Evolutionary conservation across 2,797 vertebrate species (phyloP).

Genomic region (Schizopygopsis malacanthus): DNA sequence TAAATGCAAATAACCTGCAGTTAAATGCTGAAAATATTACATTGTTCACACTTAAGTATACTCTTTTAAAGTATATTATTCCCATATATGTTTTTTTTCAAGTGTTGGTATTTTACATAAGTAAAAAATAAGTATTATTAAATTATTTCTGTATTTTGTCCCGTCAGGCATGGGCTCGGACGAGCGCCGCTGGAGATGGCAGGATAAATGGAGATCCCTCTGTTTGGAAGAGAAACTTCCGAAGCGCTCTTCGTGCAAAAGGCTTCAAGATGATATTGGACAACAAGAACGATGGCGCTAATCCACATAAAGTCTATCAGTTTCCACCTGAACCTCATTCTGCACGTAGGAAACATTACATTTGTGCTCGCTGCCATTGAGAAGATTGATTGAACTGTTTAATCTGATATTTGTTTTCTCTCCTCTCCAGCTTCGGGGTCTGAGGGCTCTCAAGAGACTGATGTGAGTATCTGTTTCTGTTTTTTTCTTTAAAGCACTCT

Average conservation of each 20-base stretch:
- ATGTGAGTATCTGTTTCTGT: constrained; percentile 32
- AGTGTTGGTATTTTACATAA: not conserved
- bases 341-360: constrained; percentile 63
- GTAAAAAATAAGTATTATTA: not conserved
- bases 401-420: not conserved
- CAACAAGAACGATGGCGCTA: constrained; percentile 77
- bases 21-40: not conserved
- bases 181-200: constrained; percentile 74
- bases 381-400: not conserved
- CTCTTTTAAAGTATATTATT: not conserved
- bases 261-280: constrained; percentile 73
- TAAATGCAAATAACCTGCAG: not conserved
- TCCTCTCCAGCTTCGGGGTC: not conserved
- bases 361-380: not conserved
- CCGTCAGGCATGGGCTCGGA: constrained; percentile 86
- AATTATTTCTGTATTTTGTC: not conserved
- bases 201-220: constrained; percentile 73
- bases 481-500: not conserved
- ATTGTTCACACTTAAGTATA: not conserved
- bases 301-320: constrained; percentile 86
- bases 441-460: constrained; percentile 31
- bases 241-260: constrained; percentile 85
- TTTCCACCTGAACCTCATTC: constrained; percentile 68
- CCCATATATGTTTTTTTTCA: no score
- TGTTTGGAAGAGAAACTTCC: constrained; percentile 92